Percentiles rank a stretch among this genome's conserved stretches.
Conservation (phyloP, 1,140 invertebrate species). For the Platyscapa corneri region DNA sequence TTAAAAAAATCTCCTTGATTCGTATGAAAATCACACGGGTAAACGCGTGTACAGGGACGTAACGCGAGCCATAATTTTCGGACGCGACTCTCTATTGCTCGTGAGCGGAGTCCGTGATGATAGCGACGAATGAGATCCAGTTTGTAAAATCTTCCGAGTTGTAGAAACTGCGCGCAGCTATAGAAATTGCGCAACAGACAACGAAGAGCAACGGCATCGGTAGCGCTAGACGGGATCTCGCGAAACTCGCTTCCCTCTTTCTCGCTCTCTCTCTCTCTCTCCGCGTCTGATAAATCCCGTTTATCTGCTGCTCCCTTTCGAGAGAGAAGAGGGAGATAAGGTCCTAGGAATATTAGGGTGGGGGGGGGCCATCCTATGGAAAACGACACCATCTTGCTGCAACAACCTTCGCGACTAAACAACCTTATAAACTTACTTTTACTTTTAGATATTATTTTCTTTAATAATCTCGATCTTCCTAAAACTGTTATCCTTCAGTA, state of each 20-base stretch:
- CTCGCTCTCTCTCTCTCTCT: conserved; percentile 23
- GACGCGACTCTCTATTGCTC: not conserved
- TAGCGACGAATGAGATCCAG: conserved; percentile 45
- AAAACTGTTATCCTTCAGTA: too few relatives aligned
- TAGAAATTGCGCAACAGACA: not conserved
- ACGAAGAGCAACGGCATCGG: not conserved
- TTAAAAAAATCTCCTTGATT: conserved; percentile 32
- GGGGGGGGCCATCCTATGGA: not conserved
- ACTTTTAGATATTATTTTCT: too few relatives aligned
- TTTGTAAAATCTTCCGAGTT: conserved; percentile 42
- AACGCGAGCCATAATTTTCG: conserved; percentile 37
- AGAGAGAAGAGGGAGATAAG: conserved; percentile 6
- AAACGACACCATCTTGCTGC: not conserved
- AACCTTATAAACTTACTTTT: not conserved
- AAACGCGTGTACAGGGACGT: not conserved
- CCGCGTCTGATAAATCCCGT: conserved; percentile 39
- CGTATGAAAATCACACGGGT: conserved; percentile 34
- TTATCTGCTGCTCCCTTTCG: conserved; percentile 40
- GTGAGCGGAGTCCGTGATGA: not conserved
- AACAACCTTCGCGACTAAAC: not conserved
- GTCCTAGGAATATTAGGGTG: conserved; percentile 30
- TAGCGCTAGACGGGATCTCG: not conserved
- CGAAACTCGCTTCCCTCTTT: not conserved
- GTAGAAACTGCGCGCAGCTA: not conserved
- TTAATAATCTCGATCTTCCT: too few relatives aligned